These are phyloP conservation scores for Thalassoma bifasciatum DNA, from an alignment of 2,113 vertebrate species.

Conservation along the genomic window DNA sequence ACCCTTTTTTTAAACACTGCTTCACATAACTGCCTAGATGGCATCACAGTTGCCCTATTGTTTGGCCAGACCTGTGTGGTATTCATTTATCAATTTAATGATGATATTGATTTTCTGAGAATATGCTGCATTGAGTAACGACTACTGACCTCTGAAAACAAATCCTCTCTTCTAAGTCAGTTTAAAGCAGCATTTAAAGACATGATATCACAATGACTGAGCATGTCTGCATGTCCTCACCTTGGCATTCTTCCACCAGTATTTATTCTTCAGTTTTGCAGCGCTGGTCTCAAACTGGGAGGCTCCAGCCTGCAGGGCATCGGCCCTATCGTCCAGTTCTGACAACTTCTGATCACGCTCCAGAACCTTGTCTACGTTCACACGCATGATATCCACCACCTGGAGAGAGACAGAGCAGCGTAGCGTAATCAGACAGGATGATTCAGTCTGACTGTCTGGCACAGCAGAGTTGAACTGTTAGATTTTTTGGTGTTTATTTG, in stretches of 20 bases:
- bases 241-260: conserved; percentile 98
- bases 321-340: conserved; percentile 87
- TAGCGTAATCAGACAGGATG: neutral
- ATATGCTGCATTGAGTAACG: neutral
- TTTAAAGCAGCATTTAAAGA: neutral
- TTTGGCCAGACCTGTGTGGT: neutral
- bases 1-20: neutral
- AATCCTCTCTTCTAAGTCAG: no score
- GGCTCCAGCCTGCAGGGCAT: conserved; percentile 88
- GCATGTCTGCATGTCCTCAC: conserved; percentile 68
- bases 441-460: neutral
- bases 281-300: conserved; percentile 98
- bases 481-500: neutral
- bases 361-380: conserved; percentile 98
- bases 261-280: conserved; percentile 95
- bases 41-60: no score
- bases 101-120: neutral
- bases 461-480: neutral
- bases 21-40: neutral
- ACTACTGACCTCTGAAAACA: neutral
- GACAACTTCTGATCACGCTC: conserved; percentile 98
- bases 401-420: conserved; percentile 25
- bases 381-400: conserved; percentile 99
- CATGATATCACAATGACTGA: neutral
- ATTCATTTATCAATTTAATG: neutral